These are phyloP conservation scores for Melanotaenia trifasciata DNA, from an alignment of 2,797 vertebrate species.

Conservation along the genomic window DNA sequence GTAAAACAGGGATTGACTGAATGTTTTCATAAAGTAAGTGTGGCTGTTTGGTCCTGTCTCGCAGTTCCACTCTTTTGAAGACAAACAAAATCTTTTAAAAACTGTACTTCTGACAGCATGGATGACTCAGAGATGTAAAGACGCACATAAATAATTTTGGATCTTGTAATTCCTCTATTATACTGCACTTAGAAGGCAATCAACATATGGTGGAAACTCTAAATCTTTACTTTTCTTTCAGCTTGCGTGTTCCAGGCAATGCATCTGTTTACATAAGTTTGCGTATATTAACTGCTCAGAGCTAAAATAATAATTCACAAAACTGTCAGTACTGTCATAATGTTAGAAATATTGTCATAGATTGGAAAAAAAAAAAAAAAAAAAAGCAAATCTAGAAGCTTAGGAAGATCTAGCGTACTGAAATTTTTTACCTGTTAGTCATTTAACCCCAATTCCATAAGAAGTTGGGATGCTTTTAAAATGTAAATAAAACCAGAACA, in stretches of 20 bases:
- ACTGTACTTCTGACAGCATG: constrained; percentile 4
- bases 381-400: not conserved
- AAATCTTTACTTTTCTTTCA: constrained; percentile 17
- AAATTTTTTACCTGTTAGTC: not conserved
- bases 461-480: too few species aligned
- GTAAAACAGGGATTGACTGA: constrained; percentile 41
- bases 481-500: too few species aligned
- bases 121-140: not conserved
- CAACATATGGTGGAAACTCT: constrained; percentile 19
- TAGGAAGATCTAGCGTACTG: not conserved
- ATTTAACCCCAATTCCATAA: too few species aligned
- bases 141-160: not conserved
- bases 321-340: not conserved
- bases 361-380: not conserved
- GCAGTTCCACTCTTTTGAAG: constrained; percentile 6
- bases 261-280: constrained; percentile 34
- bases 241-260: constrained; percentile 2
- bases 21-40: constrained; percentile 17
- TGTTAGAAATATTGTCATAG: constrained; percentile 7
- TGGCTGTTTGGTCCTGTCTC: not conserved
- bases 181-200: constrained; percentile 15
- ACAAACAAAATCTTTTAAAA: not conserved
- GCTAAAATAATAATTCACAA: constrained; percentile 11
- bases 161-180: constrained; percentile 13
- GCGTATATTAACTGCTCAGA: constrained; percentile 22